These are phyloP conservation scores for Tromatobia lineatoria DNA, from an alignment of 2,888 invertebrate species.

Conservation along the genomic window DNA sequence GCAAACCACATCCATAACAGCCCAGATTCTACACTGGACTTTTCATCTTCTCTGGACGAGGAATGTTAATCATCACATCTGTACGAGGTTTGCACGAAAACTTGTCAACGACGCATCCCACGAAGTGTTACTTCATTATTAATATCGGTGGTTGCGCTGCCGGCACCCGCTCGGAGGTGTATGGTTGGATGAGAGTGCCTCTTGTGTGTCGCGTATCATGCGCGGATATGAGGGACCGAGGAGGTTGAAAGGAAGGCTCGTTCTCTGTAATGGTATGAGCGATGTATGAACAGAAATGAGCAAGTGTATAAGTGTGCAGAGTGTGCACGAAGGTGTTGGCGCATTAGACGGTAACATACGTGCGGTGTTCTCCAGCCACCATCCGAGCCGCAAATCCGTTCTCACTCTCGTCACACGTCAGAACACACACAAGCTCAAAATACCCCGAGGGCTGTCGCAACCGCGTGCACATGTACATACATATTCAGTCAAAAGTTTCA, in stretches of 20 bases:
- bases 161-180: conserved; percentile 7
- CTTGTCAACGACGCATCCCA: conserved; percentile 9
- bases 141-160: conserved; percentile 53
- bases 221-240: conserved; percentile 48
- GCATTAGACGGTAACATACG: conserved; percentile 42
- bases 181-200: conserved; percentile 59
- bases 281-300: conserved; percentile 13
- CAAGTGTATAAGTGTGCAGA: neutral
- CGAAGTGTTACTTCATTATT: conserved; percentile 62
- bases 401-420: conserved; percentile 55
- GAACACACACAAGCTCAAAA: conserved; percentile 41
- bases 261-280: neutral
- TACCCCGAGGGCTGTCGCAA: conserved; percentile 37
- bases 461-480: neutral
- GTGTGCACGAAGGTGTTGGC: conserved; percentile 55
- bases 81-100: neutral
- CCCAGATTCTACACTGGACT: no score
- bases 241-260: neutral
- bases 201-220: conserved; percentile 57
- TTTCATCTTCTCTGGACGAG: no score
- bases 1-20: no score
- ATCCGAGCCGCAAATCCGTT: conserved; percentile 59
- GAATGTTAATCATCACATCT: neutral
- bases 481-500: conserved; percentile 12
- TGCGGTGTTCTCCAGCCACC: conserved; percentile 25